Percentiles rank a stretch among this genome's conserved stretches.
Evolutionary conservation across 2,797 vertebrate genomes (phyloP).

Genomic region (Phoeniculus purpureus): DNA sequence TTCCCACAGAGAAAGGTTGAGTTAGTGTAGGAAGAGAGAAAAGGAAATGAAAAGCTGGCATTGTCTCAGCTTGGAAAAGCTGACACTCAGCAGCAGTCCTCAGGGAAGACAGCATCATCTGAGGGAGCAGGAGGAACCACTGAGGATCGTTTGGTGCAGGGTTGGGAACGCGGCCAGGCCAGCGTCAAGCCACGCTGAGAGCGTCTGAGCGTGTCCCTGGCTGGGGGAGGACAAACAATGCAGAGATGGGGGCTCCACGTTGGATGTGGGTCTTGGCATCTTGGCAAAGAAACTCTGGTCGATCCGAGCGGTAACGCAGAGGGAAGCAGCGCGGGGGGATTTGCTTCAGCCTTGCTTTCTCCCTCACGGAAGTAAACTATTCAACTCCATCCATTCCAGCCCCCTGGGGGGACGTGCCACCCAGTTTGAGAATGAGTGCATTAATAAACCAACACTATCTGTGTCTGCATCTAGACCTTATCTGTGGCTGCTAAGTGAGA

Average conservation of each 20-base stretch:
- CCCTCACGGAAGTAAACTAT: constrained; percentile 23
- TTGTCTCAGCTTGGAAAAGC: background rate
- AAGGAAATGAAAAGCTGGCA: background rate
- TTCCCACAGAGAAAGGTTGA: background rate
- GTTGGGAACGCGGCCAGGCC: background rate
- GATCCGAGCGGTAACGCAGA: background rate
- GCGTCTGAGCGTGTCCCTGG: accelerated
- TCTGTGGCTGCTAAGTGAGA: constrained; percentile 7
- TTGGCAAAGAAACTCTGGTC: background rate
- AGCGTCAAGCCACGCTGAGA: background rate
- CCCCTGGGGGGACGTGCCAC: constrained; percentile 30
- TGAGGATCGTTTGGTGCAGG: background rate
- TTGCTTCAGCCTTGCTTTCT: constrained; percentile 6
- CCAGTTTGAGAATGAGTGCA: constrained; percentile 24
- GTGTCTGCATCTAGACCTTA: constrained; percentile 59
- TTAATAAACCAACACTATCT: constrained; percentile 60
- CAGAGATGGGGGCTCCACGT: accelerated
- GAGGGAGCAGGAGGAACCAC: background rate
- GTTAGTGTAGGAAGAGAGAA: background rate
- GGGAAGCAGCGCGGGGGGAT: background rate
- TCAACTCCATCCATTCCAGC: constrained; percentile 38
- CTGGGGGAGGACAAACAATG: background rate
- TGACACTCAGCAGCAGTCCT: background rate
- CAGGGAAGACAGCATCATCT: background rate
- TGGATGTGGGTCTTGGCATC: accelerated